phyloP scores from a whole-genome alignment of 2,797 vertebrate species.

The Trematomus bernacchii region DNA sequence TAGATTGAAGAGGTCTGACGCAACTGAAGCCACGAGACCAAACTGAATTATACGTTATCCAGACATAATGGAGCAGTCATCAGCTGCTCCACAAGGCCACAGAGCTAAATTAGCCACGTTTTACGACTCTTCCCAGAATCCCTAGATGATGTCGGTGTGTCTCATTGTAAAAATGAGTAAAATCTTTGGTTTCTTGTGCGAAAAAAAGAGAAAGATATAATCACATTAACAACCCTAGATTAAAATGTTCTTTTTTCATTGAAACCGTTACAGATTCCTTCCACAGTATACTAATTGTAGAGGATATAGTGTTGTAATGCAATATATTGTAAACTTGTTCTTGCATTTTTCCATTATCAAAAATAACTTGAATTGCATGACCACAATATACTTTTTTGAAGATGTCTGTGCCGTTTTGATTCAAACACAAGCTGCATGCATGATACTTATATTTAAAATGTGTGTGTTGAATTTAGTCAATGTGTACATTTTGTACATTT shows the following conservation, averaged over 20 bases:
- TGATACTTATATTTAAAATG: background rate
- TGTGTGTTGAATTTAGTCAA: background rate
- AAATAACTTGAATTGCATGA: background rate
- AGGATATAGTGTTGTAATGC: background rate
- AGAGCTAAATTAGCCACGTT: background rate
- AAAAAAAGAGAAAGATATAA: background rate
- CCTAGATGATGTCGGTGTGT: background rate
- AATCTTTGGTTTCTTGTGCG: background rate
- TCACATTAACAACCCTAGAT: background rate
- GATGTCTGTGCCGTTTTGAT: background rate
- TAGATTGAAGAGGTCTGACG: background rate
- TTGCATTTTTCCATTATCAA: background rate
- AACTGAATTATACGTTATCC: conserved; percentile 12
- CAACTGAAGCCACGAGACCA: conserved; percentile 16
- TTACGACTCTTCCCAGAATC: background rate
- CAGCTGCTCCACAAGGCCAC: background rate
- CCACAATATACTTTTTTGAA: background rate
- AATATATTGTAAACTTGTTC: background rate
- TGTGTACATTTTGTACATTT: background rate
- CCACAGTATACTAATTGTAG: background rate
- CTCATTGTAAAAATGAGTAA: background rate
- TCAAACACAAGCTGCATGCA: background rate
- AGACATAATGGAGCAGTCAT: conserved; percentile 15
- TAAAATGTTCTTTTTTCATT: background rate
- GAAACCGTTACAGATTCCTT: background rate